Evolutionary conservation across 2,888 invertebrate species (phyloP).

Genomic region (Leucoma salicis): DNA sequence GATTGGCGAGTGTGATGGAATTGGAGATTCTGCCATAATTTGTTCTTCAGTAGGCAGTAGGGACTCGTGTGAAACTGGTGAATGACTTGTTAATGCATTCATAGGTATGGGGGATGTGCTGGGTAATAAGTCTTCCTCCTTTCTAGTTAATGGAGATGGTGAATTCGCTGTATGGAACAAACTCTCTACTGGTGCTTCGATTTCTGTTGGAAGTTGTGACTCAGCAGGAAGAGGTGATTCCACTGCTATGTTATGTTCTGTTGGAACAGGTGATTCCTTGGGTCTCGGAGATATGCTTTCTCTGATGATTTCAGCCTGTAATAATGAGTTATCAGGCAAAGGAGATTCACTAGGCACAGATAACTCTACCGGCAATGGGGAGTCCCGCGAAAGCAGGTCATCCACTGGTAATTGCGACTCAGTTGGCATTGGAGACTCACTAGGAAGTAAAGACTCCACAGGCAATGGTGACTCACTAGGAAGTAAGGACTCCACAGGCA

Average conservation of each 20-base stretch:
- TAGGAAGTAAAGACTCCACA: slow-evolving; percentile 29
- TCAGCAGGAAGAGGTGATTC: slow-evolving; percentile 33
- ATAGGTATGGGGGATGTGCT: slow-evolving; percentile 12
- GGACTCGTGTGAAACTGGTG: slow-evolving; percentile 12
- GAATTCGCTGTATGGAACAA: not conserved
- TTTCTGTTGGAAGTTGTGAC: slow-evolving; percentile 1
- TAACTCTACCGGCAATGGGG: slow-evolving; percentile 30
- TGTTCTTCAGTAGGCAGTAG: not conserved
- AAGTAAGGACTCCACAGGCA: slow-evolving; percentile 21
- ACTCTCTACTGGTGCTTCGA: not conserved
- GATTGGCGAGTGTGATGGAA: slow-evolving; percentile 29
- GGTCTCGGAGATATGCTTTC: slow-evolving; percentile 31
- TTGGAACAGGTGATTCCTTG: slow-evolving; percentile 18
- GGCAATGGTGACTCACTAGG: slow-evolving; percentile 33
- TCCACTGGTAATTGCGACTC: slow-evolving; percentile 35
- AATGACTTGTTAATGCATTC: slow-evolving; percentile 9
- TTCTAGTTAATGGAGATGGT: slow-evolving; percentile 21
- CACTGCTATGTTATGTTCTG: slow-evolving; percentile 25
- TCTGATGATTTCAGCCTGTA: slow-evolving; percentile 26
- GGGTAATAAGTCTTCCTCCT: slow-evolving; percentile 23
- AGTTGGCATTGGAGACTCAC: slow-evolving; percentile 32
- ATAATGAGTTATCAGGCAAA: slow-evolving; percentile 25
- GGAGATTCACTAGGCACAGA: slow-evolving; percentile 31
- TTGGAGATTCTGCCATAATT: slow-evolving; percentile 19
- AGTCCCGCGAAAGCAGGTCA: slow-evolving; percentile 27